Percentiles rank a stretch among this genome's conserved stretches.
Evolutionary conservation across 92 coral and sea anemone species (phyloP).

Genomic region (Heteractis magnifica): DNA sequence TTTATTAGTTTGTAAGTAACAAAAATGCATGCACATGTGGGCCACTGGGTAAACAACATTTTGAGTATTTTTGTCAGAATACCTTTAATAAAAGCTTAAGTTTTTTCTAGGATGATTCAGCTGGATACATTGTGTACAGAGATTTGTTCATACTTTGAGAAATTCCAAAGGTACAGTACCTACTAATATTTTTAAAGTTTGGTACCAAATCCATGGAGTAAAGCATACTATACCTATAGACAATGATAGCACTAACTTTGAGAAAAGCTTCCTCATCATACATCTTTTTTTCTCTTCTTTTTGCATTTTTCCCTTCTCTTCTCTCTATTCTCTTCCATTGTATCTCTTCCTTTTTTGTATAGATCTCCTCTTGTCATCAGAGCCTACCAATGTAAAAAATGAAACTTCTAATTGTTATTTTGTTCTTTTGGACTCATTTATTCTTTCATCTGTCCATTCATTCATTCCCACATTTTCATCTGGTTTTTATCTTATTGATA

Average conservation of each 20-base stretch:
- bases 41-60: background rate
- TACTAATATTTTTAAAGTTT: background rate
- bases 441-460: background rate
- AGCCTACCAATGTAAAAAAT: too few species aligned
- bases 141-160: slow-evolving; percentile 34
- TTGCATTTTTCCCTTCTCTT: too few species aligned
- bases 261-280: too few species aligned
- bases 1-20: slow-evolving; percentile 61
- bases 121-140: slow-evolving; percentile 41
- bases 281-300: too few species aligned
- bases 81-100: too few species aligned
- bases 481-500: background rate
- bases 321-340: background rate
- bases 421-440: background rate
- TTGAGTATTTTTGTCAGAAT: background rate
- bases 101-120: slow-evolving; percentile 35
- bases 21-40: background rate
- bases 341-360: background rate
- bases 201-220: too few species aligned
- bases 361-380: too few species aligned
- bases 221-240: too few species aligned
- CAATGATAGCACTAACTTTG: too few species aligned
- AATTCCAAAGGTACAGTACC: slow-evolving; percentile 51
- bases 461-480: background rate
- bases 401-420: too few species aligned